These are phyloP conservation scores for Anoplophora glabripennis DNA, from an alignment of 1,140 invertebrate species.

Conservation along the genomic window DNA sequence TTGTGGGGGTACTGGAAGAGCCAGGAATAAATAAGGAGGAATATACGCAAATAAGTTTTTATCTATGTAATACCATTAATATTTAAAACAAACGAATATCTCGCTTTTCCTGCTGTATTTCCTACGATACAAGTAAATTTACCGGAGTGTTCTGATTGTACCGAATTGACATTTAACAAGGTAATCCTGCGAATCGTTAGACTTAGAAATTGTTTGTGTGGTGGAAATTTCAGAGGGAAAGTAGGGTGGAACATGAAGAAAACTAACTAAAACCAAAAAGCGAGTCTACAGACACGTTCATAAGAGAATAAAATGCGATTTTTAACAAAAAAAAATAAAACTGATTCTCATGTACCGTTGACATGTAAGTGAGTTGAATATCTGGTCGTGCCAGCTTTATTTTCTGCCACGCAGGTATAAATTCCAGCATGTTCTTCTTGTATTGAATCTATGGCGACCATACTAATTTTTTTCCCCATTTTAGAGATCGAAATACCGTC, in stretches of 20 bases:
- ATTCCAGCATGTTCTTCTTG: conserved; percentile 71
- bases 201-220: no score
- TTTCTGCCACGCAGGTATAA: conserved; percentile 71
- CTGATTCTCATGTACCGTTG: conserved; percentile 57
- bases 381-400: conserved; percentile 57
- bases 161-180: conserved; percentile 58
- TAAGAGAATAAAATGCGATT: neutral
- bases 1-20: conserved; percentile 32
- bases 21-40: no score
- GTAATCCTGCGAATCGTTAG: conserved; percentile 55
- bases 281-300: no score
- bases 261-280: no score
- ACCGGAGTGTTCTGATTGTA: conserved; percentile 57
- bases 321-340: neutral
- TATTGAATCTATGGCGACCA: conserved; percentile 71
- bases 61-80: no score
- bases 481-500: conserved; percentile 47
- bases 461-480: conserved; percentile 63
- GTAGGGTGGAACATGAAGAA: no score
- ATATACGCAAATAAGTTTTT: conserved; percentile 20
- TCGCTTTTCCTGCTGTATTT: conserved; percentile 54
- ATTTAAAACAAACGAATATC: no score
- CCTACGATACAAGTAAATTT: conserved; percentile 61
- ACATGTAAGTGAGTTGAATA: conserved; percentile 61
- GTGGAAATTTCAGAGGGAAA: no score